Percentiles rank a stretch among this genome's conserved stretches.
phyloP scores from a whole-genome alignment of 2,113 vertebrate species.

The Pygoscelis adeliae region DNA sequence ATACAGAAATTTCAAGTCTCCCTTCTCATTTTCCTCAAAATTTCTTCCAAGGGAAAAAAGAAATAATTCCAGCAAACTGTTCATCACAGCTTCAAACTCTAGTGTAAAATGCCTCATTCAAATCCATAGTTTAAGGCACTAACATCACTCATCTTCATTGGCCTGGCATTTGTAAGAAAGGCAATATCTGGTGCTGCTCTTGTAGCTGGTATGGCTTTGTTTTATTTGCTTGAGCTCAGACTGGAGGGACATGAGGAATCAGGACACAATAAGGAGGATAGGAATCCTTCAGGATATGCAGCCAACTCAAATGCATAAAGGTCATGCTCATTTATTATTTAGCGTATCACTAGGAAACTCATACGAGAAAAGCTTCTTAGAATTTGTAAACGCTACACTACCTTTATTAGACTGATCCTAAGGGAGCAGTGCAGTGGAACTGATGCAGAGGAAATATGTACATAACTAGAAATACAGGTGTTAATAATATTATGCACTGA shows the following conservation, averaged over 20 bases:
- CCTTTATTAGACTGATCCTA: background rate
- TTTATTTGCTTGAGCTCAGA: background rate
- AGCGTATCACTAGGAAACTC: background rate
- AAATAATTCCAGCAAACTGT: background rate
- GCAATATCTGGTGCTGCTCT: background rate
- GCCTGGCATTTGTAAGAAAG: background rate
- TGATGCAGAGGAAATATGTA: background rate
- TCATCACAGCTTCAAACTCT: background rate
- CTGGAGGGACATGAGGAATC: background rate
- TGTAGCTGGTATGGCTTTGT: background rate
- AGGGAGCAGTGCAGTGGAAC: background rate
- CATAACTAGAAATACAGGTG: background rate
- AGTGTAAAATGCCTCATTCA: background rate
- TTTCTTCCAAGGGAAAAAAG: background rate
- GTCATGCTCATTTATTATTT: slow-evolving; percentile 16
- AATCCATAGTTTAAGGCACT: background rate
- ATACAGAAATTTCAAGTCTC: background rate
- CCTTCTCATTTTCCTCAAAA: background rate
- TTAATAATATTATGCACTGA: background rate
- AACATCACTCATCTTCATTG: background rate
- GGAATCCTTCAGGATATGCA: background rate
- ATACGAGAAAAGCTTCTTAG: background rate
- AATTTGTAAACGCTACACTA: background rate
- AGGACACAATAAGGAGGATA: background rate
- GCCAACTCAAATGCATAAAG: background rate